Evolutionary conservation across 2,888 invertebrate genomes (phyloP), one percentile per base, ranked within the genome.

Genomic region (Cephonodes hylas): DNA sequence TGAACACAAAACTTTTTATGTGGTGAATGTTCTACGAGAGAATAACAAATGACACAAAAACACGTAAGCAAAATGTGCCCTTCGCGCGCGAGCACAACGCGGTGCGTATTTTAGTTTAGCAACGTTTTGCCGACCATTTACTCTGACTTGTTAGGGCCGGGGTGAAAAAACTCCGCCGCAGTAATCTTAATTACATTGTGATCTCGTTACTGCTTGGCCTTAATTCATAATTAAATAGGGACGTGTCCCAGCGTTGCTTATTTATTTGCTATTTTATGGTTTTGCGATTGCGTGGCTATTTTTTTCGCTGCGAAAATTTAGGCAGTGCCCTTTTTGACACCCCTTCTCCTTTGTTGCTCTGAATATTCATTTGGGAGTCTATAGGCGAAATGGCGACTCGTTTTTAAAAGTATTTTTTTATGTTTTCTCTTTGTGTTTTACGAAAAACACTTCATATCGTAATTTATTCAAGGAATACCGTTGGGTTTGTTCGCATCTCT

Each of bases 171-270:
- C 77, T 85, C 78, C 79, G 77, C 81, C 87, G 81, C 88, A 88
- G 90, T 91, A 91, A 91, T 91, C 91, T 91, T 91, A 90, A 91
- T 91, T 91, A 90, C 86, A 86, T 87, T 90, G 90, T 88, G 91
- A 91, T 91, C 91, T 90, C 88, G 87, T 91, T 91, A 89, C 90
- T 80, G 85, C 81, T 77, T 80, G 84, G 80, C 87, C 87, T 84
- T 91, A 89, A 90, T 91, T 91, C 90, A 91, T 91, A 91, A 91
- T 91, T 91, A 91, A 92, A 89, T 86, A 89, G 88, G 85, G 85
- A 85, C 86, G 83, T 86, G 88, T 86, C 89, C 85, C 85, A 79
- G 76, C 75, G 75, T 76, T 82, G 82, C 81, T 89, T 89, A 89
- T 91, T 91, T 90, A 88, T 89, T 88, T 88, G 84, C 83, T 84